These are phyloP conservation scores for Hypsibius dujardini DNA, from an alignment of 1,140 invertebrate species.

Conservation along the genomic window DNA sequence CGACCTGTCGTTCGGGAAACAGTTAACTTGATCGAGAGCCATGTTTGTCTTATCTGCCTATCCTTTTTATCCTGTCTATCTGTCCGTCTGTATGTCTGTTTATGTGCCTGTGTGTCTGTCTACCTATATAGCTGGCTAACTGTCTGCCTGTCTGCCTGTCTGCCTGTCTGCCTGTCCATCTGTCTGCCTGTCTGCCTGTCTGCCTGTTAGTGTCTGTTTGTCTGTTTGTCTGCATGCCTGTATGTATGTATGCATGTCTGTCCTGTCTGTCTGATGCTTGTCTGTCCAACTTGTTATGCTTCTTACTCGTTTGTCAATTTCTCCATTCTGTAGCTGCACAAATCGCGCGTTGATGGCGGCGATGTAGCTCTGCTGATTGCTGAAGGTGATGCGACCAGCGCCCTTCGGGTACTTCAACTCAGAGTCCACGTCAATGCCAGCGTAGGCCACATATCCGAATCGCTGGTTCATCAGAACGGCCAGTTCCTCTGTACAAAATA, in stretches of 20 bases:
- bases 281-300: no score
- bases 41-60: no score
- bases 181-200: not conserved
- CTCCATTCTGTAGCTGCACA: conserved; percentile 93
- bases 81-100: no score
- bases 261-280: no score
- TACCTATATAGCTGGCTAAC: no score
- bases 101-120: no score
- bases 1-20: conserved; percentile 39
- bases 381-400: conserved; percentile 92
- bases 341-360: conserved; percentile 94
- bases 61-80: no score
- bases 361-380: conserved; percentile 96
- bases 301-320: conserved; percentile 86
- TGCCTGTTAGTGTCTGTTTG: not conserved
- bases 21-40: no score
- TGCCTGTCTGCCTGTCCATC: no score
- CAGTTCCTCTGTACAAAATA: conserved; percentile 56
- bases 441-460: conserved; percentile 96
- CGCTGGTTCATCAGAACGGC: conserved; percentile 97
- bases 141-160: conserved; percentile 11
- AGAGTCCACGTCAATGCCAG: conserved; percentile 97
- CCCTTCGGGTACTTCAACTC: conserved; percentile 99
- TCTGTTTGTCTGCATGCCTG: no score
- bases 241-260: no score